Conservation (phyloP, 2,113 vertebrate genomes). For the Raja brachyura region DNA sequence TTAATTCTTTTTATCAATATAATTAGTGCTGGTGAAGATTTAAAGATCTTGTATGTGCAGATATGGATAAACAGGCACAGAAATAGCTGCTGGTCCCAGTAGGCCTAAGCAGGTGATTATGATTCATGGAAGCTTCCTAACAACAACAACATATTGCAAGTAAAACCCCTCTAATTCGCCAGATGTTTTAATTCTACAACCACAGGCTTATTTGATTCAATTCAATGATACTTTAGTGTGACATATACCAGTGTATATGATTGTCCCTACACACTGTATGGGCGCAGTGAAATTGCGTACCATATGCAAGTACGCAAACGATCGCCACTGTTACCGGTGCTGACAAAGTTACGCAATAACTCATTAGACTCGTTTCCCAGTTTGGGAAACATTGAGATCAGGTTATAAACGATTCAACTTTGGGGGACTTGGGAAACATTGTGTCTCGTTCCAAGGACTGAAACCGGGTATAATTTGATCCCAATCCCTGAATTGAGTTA, state of each 20-base stretch:
- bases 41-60: too few species aligned
- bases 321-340: too few species aligned
- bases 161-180: neutral
- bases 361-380: too few species aligned
- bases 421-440: neutral
- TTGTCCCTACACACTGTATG: too few species aligned
- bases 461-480: neutral
- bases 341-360: too few species aligned
- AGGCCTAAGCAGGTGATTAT: neutral
- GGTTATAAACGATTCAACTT: too few species aligned
- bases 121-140: neutral
- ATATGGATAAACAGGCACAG: neutral
- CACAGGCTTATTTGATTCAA: neutral
- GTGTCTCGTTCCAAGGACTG: neutral
- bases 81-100: neutral
- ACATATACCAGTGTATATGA: too few species aligned
- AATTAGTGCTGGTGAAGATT: neutral
- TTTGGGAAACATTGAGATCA: too few species aligned
- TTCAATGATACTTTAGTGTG: too few species aligned
- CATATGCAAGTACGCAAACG: too few species aligned
- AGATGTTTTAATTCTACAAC: neutral
- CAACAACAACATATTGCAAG: neutral
- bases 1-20: neutral
- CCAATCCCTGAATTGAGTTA: neutral
- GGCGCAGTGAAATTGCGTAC: too few species aligned